phyloP scores from a whole-genome alignment of 2,888 invertebrate species.

The Hypena proboscidalis region DNA sequence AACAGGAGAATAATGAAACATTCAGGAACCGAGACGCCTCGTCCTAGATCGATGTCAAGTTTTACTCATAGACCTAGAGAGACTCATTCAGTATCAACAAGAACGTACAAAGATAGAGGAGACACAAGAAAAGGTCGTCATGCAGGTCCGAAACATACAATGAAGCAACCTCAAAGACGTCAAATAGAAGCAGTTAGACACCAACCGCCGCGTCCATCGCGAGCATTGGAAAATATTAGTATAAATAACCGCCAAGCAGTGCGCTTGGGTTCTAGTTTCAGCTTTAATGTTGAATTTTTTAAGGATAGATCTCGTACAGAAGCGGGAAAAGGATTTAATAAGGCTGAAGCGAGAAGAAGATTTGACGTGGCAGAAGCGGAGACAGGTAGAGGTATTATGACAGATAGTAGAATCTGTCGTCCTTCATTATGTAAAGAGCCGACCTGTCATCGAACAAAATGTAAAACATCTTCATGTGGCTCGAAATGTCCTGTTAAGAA shows the following conservation, averaged over 20 bases:
- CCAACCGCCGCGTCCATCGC: constrained; percentile 4
- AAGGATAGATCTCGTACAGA: constrained; percentile 35
- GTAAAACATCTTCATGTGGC: constrained; percentile 2
- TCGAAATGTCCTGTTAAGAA: constrained; percentile 2
- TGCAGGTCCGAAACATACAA: not conserved
- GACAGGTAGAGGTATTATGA: not conserved
- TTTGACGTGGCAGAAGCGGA: too few relatives aligned
- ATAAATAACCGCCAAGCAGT: constrained; percentile 12
- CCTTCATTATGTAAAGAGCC: constrained; percentile 3
- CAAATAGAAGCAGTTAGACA: not conserved
- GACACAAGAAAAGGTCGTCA: not conserved
- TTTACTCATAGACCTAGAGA: constrained; percentile 2
- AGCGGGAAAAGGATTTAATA: too few relatives aligned
- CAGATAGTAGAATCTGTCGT: not conserved
- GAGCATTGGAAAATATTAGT: constrained; percentile 7
- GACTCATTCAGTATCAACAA: constrained; percentile 1
- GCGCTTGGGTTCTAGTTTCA: constrained; percentile 30
- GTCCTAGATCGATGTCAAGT: constrained; percentile 16
- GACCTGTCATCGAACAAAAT: constrained; percentile 1
- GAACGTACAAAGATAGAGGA: not conserved
- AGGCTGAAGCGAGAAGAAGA: too few relatives aligned
- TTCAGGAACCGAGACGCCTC: constrained; percentile 8
- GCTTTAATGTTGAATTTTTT: constrained; percentile 39
- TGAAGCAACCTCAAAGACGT: constrained; percentile 2
- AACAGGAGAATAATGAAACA: constrained; percentile 13